Evolutionary conservation across 2,888 invertebrate species (phyloP).

Genomic region (Beris morrisii): DNA sequence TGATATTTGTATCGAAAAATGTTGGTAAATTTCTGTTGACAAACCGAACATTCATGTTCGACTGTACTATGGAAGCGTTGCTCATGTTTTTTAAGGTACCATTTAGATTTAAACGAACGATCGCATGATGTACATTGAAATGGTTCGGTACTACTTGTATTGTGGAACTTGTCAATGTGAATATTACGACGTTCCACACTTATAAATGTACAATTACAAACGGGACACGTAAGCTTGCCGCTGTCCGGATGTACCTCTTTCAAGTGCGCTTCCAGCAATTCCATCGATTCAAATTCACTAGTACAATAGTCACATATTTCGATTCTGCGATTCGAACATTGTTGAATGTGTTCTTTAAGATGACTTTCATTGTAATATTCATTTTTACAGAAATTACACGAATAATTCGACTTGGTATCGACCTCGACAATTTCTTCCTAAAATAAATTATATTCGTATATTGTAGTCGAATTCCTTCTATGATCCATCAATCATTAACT

Average conservation of each 20-base stretch:
- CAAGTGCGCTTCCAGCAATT: not conserved
- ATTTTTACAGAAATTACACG: too few species aligned
- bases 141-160: not conserved
- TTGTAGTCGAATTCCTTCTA: too few species aligned
- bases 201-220: too few species aligned
- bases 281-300: not conserved
- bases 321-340: too few species aligned
- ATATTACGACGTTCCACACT: too few species aligned
- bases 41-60: constrained; percentile 29
- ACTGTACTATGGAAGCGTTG: constrained; percentile 11
- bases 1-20: constrained; percentile 35
- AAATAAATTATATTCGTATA: too few species aligned
- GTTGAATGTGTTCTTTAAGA: too few species aligned
- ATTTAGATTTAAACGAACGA: constrained; percentile 29
- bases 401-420: too few species aligned
- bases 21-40: constrained; percentile 29
- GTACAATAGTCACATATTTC: not conserved
- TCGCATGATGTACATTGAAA: constrained; percentile 28
- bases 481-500: too few species aligned
- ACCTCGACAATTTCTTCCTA: too few species aligned
- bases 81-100: constrained; percentile 30
- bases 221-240: not conserved
- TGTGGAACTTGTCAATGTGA: too few species aligned
- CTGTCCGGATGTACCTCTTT: not conserved
- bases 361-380: too few species aligned